phyloP scores from a whole-genome alignment of 2,888 invertebrate genomes.

The Apodemia duryi region DNA sequence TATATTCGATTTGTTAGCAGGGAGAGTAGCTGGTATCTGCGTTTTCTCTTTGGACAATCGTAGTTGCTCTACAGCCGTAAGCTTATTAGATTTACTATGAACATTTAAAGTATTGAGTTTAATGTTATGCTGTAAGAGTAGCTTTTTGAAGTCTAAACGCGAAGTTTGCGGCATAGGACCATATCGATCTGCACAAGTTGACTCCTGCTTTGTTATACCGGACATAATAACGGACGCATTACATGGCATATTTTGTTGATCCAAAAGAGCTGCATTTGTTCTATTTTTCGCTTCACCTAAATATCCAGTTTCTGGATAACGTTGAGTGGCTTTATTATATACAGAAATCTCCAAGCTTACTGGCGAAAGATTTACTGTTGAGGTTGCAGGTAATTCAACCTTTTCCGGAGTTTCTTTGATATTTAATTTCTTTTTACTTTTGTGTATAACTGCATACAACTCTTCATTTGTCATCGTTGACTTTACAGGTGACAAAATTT shows the following conservation, averaged over 20 bases:
- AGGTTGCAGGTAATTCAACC: slow-evolving; percentile 68
- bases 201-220: slow-evolving; percentile 54
- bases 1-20: slow-evolving; percentile 67
- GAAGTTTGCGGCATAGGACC: slow-evolving; percentile 85
- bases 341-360: slow-evolving; percentile 71
- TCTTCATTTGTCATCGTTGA: slow-evolving; percentile 89
- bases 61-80: slow-evolving; percentile 89
- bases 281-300: slow-evolving; percentile 76
- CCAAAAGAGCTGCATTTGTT: slow-evolving; percentile 83
- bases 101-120: slow-evolving; percentile 77
- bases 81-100: slow-evolving; percentile 78
- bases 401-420: slow-evolving; percentile 78
- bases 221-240: slow-evolving; percentile 35
- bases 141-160: slow-evolving; percentile 89
- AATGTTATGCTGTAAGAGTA: slow-evolving; percentile 87
- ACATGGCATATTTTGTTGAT: slow-evolving; percentile 46
- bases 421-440: slow-evolving; percentile 86
- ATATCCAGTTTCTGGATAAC: slow-evolving; percentile 81
- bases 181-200: slow-evolving; percentile 81
- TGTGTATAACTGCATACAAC: slow-evolving; percentile 87
- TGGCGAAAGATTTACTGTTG: slow-evolving; percentile 69
- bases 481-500: slow-evolving; percentile 82
- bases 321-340: slow-evolving; percentile 61
- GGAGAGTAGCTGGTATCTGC: slow-evolving; percentile 47
- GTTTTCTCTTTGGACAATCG: slow-evolving; percentile 82